Conservation (phyloP, 2,797 vertebrate species). For the Xerus rutilus region DNA sequence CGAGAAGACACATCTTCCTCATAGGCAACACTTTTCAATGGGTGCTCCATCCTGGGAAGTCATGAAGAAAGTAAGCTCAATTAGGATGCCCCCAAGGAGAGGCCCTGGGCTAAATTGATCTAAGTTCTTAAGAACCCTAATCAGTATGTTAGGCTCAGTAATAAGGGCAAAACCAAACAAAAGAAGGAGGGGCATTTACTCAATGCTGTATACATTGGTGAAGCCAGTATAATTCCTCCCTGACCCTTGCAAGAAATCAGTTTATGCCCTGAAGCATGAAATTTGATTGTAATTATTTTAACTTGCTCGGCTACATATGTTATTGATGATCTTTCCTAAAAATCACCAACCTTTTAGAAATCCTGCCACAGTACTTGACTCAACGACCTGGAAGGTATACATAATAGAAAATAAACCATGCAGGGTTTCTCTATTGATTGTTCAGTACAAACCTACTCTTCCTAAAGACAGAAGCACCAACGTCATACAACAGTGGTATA, state of each 20-base stretch:
- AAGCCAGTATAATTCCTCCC: conserved; percentile 33
- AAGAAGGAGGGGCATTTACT: conserved; percentile 40
- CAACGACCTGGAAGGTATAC: conserved; percentile 70
- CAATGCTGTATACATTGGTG: background rate
- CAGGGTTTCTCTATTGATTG: conserved; percentile 60
- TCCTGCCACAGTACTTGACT: conserved; percentile 78
- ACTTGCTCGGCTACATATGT: conserved; percentile 78
- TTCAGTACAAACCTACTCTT: conserved; percentile 31
- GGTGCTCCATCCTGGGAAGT: fast-evolving
- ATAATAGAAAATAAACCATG: conserved; percentile 73
- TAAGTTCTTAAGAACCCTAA: background rate
- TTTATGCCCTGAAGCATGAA: conserved; percentile 81
- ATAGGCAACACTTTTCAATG: background rate
- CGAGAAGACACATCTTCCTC: background rate
- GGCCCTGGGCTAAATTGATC: background rate
- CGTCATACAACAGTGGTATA: background rate
- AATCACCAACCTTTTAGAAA: conserved; percentile 78
- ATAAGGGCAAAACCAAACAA: conserved; percentile 43
- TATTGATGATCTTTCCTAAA: conserved; percentile 83
- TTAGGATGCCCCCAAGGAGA: background rate
- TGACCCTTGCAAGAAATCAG: conserved; percentile 78
- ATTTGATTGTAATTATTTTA: conserved; percentile 84
- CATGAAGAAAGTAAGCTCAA: background rate
- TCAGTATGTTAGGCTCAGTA: background rate
- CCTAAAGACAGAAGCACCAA: background rate